These are phyloP conservation scores for Linnaemya tessellans DNA, from an alignment of 2,888 invertebrate genomes.

Conservation along the genomic window DNA sequence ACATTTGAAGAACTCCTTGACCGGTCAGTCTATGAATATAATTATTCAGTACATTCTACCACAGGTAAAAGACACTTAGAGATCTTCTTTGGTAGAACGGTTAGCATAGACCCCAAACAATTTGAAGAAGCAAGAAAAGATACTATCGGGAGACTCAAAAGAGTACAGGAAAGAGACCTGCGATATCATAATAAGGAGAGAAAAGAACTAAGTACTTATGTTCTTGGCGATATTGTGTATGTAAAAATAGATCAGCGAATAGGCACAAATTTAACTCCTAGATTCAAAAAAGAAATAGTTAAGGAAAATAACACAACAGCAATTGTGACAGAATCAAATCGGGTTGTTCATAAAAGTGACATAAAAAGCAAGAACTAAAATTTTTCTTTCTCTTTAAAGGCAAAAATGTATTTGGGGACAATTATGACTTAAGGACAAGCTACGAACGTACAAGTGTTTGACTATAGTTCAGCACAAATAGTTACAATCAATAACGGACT, in stretches of 20 bases:
- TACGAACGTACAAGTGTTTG: too few species aligned
- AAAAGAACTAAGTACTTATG: constrained; percentile 7
- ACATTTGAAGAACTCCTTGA: too few species aligned
- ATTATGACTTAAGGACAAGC: too few species aligned
- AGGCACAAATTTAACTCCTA: background rate
- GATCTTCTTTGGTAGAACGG: constrained; percentile 36
- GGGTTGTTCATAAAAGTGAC: too few species aligned
- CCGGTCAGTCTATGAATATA: too few species aligned
- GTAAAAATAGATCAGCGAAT: constrained; percentile 18
- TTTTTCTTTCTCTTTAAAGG: too few species aligned
- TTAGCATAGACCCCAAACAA: constrained; percentile 11
- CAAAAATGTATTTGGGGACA: too few species aligned
- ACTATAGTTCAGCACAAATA: too few species aligned
- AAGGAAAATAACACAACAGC: background rate
- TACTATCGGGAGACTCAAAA: constrained; percentile 8
- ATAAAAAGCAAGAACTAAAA: too few species aligned
- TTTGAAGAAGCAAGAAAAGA: constrained; percentile 17
- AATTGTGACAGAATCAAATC: constrained; percentile 19
- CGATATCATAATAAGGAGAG: background rate
- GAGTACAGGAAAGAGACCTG: too few species aligned
- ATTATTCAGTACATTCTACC: constrained; percentile 32
- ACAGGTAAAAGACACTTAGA: constrained; percentile 28
- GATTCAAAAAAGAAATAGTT: too few species aligned
- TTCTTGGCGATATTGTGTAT: background rate
- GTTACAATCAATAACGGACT: too few species aligned